Base-by-base conservation (phyloP, 64 coral and sea anemone species). In the Dendrophyllia cribrosa region DNA sequence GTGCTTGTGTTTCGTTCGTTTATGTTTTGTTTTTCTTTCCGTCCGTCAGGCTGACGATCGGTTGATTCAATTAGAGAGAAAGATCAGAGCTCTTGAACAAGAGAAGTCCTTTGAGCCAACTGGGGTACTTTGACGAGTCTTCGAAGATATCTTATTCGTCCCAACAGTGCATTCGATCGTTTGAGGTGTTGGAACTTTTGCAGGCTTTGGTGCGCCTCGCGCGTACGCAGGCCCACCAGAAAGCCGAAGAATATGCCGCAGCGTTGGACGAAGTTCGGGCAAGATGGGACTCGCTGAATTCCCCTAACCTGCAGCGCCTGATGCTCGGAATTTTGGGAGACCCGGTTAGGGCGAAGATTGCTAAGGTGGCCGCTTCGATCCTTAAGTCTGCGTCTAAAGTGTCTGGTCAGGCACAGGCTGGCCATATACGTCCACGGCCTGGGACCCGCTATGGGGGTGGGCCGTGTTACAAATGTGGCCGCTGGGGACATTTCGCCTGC, bases 201-300 rank as follows among this genome's bases (percentile, higher is more conserved):
- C n/a, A n/a, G n/a, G n/a, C n/a, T n/a, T n/a, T n/a, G n/a, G n/a
- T n/a, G n/a, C n/a, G n/a, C n/a, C n/a, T n/a, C n/a, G n/a, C n/a
- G n/a, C n/a, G n/a, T n/a, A 70, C 24, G 5, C 66, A 58, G 50
- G 51, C 43, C 0, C 19, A 91, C 47, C n/a, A 22, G 6, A 91
- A 91, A 23, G 77, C 89, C 2, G 64, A 72, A 9, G 77, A 91
- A 59, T 82, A 72, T 51, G 58, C 76, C 1, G 78, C 76, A 4
- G 65, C 51, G 2, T 34, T 58, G n/a, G 76, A 91, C 6, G 66
- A 91, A 43, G 46, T 80, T 23, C n/a, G 64, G 20, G 75, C 76
- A 3, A 56, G 88, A 12, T 45, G 3, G 16, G 43, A 67, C 48
- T 43, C 7, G 17, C 46, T 80, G 3, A 22, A 20, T 5, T 6